These are phyloP conservation scores for Lithophane leautieri DNA, from an alignment of 2,888 invertebrate species.

Conservation along the genomic window DNA sequence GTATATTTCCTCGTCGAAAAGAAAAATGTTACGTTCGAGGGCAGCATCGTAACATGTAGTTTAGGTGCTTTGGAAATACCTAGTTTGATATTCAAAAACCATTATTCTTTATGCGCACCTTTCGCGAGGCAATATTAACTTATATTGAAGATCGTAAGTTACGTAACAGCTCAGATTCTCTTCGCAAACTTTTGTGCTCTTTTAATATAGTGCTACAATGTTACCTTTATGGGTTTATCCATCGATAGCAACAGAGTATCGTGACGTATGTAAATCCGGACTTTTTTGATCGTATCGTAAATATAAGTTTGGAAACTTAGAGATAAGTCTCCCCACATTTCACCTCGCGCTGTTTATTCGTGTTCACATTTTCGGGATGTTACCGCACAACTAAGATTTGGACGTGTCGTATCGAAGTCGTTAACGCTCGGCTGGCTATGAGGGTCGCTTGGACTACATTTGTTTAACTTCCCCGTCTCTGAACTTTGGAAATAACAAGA, in stretches of 20 bases:
- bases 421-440: slow-evolving; percentile 55
- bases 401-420: slow-evolving; percentile 56
- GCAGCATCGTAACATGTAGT: slow-evolving; percentile 68
- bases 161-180: slow-evolving; percentile 48
- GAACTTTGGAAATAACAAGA: slow-evolving; percentile 56
- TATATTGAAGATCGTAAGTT: slow-evolving; percentile 67
- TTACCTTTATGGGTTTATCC: slow-evolving; percentile 50
- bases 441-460: slow-evolving; percentile 59
- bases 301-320: slow-evolving; percentile 30
- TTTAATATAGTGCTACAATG: slow-evolving; percentile 50
- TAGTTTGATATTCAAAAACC: slow-evolving; percentile 72
- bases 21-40: slow-evolving; percentile 74
- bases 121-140: slow-evolving; percentile 67
- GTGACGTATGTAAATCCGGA: slow-evolving; percentile 41
- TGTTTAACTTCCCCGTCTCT: slow-evolving; percentile 59
- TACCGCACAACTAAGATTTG: slow-evolving; percentile 47
- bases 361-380: slow-evolving; percentile 55
- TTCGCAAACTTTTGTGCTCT: slow-evolving; percentile 35
- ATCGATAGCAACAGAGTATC: slow-evolving; percentile 38
- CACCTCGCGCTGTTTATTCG: slow-evolving; percentile 37
- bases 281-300: slow-evolving; percentile 38
- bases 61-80: slow-evolving; percentile 61
- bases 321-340: slow-evolving; percentile 25
- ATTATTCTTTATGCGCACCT: slow-evolving; percentile 70
- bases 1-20: slow-evolving; percentile 68